Percentiles rank a stretch among this genome's conserved stretches.
Evolutionary conservation across 2,888 invertebrate species (phyloP).

Genomic region (Orthonevra nobilis): DNA sequence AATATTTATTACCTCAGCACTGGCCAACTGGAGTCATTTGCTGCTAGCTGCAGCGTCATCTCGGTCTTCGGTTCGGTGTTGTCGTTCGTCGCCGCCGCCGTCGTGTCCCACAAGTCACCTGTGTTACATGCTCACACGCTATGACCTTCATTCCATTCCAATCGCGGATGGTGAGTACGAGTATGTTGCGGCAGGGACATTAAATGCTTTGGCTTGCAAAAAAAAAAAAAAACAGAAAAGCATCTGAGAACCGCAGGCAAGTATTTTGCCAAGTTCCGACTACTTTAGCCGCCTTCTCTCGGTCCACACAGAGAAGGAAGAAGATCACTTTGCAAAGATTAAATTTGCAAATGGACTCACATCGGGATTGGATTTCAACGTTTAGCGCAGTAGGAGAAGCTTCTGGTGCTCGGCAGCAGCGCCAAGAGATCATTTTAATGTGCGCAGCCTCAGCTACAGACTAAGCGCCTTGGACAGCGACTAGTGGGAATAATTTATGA

Average conservation of each 20-base stretch:
- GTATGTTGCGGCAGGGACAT: neutral
- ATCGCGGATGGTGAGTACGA: neutral
- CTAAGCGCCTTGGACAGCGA: slow-evolving; percentile 37
- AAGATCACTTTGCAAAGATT: slow-evolving; percentile 66
- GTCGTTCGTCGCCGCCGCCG: slow-evolving; percentile 31
- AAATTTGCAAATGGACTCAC: slow-evolving; percentile 67
- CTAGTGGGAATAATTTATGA: slow-evolving; percentile 74
- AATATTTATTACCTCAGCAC: slow-evolving; percentile 66
- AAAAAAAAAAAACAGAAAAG: slow-evolving; percentile 1
- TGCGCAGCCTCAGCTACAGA: slow-evolving; percentile 61
- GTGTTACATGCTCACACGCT: slow-evolving; percentile 67
- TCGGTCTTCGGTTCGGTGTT: slow-evolving; percentile 12
- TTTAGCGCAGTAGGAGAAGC: slow-evolving; percentile 46
- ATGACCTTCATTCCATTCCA: slow-evolving; percentile 65
- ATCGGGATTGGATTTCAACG: slow-evolving; percentile 58
- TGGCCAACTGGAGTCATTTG: slow-evolving; percentile 66
- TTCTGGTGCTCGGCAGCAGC: slow-evolving; percentile 17
- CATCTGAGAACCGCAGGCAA: slow-evolving; percentile 26
- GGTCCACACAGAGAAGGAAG: slow-evolving; percentile 59
- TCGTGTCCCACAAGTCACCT: slow-evolving; percentile 70
- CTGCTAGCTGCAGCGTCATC: no score
- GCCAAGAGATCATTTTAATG: slow-evolving; percentile 67
- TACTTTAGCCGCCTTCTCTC: neutral
- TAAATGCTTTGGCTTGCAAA: slow-evolving; percentile 5
- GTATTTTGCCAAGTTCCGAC: no score